Base-by-base conservation (phyloP, 1,140 invertebrate species). In the Drosophila mojavensis region DNA sequence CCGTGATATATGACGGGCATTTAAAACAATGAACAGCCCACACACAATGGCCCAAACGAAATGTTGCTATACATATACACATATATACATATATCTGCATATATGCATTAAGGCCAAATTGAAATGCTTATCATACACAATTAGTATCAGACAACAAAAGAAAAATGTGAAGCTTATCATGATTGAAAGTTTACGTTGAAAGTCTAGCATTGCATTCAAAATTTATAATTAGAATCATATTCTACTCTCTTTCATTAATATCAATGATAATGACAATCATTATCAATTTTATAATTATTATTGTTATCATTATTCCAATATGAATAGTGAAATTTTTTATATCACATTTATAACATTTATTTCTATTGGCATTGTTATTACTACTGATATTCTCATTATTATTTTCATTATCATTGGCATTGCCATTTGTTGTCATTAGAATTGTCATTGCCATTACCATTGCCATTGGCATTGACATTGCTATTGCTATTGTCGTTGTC, bases 1-100 rank as follows among this genome's bases (percentile, higher is more conserved):
- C 4, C 36, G 47, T 78, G 66, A 71, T 67, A 62, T 66, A 66
- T 66, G 69, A 66, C 54, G 36, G 43, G 55, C 63, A 72, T 67
- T 54, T 65, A 20, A 66, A 66, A 67, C 63, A 72, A 72, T 66
- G 55, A 66, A 63, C 39, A 53, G 63, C 13, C 45, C 9, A 28
- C 28, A 30, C n/a, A 30, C 59, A 45, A 43, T 28, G 39, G 20
- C 10, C 15, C 33, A 4, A 45, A 28, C 20, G 45, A n/a, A 58
- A 26, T 47, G 43, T 15, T 47, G 11, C 39, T 28, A 2, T 45
- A 15, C 0, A 17, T 1, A 53, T 17, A 30, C 3, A 45, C n/a
- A 45, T 47, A 15, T 47, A 47, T 3, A 15, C 7, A 45, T 17
- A 17, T 17, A 17, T 47, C 1, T 39, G 36, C 11, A 39, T 39